These are phyloP conservation scores for Acleris laterana DNA, from an alignment of 2,888 invertebrate genomes.

Conservation along the genomic window DNA sequence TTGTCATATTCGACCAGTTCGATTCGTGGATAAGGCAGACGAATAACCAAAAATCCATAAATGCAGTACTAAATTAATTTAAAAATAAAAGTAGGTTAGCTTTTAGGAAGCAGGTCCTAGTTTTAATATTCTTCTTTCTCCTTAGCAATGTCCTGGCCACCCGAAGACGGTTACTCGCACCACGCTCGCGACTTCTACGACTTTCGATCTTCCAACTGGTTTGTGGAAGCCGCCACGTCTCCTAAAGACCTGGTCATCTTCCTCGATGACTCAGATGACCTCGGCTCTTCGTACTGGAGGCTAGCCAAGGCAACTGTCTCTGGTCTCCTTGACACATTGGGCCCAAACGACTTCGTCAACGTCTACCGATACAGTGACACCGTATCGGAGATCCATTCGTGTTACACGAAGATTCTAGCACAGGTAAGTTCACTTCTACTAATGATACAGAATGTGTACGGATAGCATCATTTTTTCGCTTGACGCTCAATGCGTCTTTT, in stretches of 20 bases:
- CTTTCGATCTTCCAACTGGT: slow-evolving; percentile 97
- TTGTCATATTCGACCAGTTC: no score
- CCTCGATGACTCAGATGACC: slow-evolving; percentile 95
- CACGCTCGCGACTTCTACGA: slow-evolving; percentile 95
- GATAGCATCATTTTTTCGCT: no score
- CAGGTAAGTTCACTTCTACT: slow-evolving; percentile 83
- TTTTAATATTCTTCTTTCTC: slow-evolving; percentile 28
- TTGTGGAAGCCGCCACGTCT: slow-evolving; percentile 97
- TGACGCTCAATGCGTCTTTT: no score
- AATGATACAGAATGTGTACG: no score
- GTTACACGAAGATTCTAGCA: slow-evolving; percentile 95
- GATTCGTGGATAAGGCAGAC: no score
- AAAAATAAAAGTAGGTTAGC: no score
- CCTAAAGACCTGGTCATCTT: slow-evolving; percentile 98
- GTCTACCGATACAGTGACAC: slow-evolving; percentile 95
- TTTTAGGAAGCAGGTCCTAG: background rate
- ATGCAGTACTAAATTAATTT: no score
- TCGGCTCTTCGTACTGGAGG: slow-evolving; percentile 92
- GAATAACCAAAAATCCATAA: no score
- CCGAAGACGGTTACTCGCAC: slow-evolving; percentile 90
- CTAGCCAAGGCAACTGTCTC: slow-evolving; percentile 95
- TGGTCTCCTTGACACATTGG: slow-evolving; percentile 96
- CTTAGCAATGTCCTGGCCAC: slow-evolving; percentile 92
- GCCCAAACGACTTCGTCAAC: slow-evolving; percentile 98
- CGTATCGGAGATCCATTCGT: slow-evolving; percentile 93